Evolutionary conservation across 2,113 vertebrate species (phyloP), one percentile per base, ranked within the genome.

Genomic region (Ranitomeya imitator): DNA sequence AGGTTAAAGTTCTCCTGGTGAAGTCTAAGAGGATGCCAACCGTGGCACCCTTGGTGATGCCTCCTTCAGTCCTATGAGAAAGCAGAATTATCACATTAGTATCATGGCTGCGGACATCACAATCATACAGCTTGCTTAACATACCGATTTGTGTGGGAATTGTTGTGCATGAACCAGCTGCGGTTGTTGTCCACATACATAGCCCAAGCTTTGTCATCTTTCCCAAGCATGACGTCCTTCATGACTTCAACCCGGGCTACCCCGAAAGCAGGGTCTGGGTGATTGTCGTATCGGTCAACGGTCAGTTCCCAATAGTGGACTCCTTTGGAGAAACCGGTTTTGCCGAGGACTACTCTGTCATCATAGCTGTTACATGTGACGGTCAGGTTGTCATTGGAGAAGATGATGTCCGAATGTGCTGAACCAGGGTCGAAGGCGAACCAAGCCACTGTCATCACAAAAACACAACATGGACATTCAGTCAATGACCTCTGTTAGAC

Each of bases 121-220:
- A 45, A 7, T 45, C 31, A 51, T 78, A 12, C 76, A 52, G 54
- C 19, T 18, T 3, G 10, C 1, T 77, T 45, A 82, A 89, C 91
- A 1, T 94, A 99, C 98, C 98, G 98, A 96, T 99, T 99, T 84
- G 98, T 99, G 95, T 99, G 98, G 0, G 98, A 99, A 91, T 99
- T 99, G 96, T 97, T 99, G 96, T 99, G 98, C 98, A 99, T 99
- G 96, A 99, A 99, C 98, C 98, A 99, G 94, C 98, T 99, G 89
- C 98, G 95, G 95, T 99, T 99, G 92, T 99, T 99, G 95, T 99
- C 98, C 95, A 99, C 98, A 16, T 99, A 99, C 98, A 99, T 99
- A 90, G 98, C 97, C 98, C 98, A 99, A 16, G 98, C 98, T 92
- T 98, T 99, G 93, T 99, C 98, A 13, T 99, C 98, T 93, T 99